phyloP scores from a whole-genome alignment of 2,797 vertebrate species.

The Tachyglossus aculeatus region DNA sequence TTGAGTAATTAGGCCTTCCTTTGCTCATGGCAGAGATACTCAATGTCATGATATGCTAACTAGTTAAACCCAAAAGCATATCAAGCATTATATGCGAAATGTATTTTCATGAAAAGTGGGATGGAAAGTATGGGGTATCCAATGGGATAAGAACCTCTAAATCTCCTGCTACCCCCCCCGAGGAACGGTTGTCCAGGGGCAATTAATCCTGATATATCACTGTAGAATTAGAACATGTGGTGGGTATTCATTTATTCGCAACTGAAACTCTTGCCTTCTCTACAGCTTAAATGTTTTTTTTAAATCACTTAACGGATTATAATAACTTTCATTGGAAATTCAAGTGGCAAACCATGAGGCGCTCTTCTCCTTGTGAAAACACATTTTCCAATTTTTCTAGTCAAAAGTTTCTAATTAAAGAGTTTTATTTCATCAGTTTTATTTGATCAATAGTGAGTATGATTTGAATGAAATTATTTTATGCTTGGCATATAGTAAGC shows the following conservation, averaged over 20 bases:
- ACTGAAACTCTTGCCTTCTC: too few relatives aligned
- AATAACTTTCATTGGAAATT: constrained; percentile 2
- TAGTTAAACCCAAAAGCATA: too few relatives aligned
- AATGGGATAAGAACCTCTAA: constrained; percentile 72
- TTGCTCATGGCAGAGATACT: constrained; percentile 75
- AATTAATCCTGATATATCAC: constrained; percentile 80
- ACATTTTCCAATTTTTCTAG: background rate
- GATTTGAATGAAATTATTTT: background rate
- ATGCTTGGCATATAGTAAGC: too few relatives aligned
- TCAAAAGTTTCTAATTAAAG: too few relatives aligned
- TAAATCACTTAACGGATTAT: too few relatives aligned
- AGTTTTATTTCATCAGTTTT: too few relatives aligned
- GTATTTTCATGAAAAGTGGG: constrained; percentile 73
- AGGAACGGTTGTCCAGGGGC: constrained; percentile 79
- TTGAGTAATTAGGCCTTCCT: constrained; percentile 81
- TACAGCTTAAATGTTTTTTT: too few relatives aligned
- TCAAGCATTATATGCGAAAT: too few relatives aligned
- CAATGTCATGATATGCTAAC: too few relatives aligned
- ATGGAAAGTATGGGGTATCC: constrained; percentile 68
- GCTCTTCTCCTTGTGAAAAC: background rate
- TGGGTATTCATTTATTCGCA: too few relatives aligned
- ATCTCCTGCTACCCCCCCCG: constrained; percentile 80
- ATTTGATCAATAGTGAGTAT: too few relatives aligned
- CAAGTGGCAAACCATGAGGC: background rate
- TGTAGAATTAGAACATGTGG: too few relatives aligned